Evolutionary conservation across 2,888 invertebrate species (phyloP).

Genomic region (Chloroclysta siterata): DNA sequence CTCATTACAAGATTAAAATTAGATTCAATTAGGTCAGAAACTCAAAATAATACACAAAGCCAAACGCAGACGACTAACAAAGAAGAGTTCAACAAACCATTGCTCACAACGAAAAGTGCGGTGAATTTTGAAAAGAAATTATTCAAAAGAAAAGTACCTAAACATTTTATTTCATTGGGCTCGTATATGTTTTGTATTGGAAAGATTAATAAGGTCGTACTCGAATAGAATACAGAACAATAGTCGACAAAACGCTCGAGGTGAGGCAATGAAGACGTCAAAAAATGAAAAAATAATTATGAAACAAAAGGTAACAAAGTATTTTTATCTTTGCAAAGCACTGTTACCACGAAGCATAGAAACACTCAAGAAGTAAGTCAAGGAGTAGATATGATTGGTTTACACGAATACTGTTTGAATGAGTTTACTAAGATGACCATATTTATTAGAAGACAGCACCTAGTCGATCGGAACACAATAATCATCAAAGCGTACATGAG

Average conservation of each 20-base stretch:
- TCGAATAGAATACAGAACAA: slow-evolving; percentile 9
- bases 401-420: background rate
- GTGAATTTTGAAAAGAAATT: slow-evolving; percentile 1
- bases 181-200: too few relatives aligned
- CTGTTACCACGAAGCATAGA: background rate
- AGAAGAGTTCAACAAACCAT: slow-evolving; percentile 24
- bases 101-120: slow-evolving; percentile 22
- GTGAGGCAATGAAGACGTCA: slow-evolving; percentile 1
- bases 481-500: slow-evolving; percentile 39
- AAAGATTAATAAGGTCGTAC: background rate
- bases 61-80: slow-evolving; percentile 23
- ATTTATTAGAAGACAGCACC: background rate
- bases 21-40: background rate
- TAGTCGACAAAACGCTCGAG: background rate
- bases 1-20: background rate
- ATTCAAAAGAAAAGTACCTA: too few relatives aligned
- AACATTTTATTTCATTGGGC: too few relatives aligned
- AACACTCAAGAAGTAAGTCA: background rate
- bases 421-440: too few relatives aligned
- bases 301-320: background rate
- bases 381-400: background rate
- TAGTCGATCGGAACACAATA: slow-evolving; percentile 2
- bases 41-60: slow-evolving; percentile 19
- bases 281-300: background rate
- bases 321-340: background rate